Evolutionary conservation across 2,797 vertebrate species (phyloP).

Genomic region (Tamandua tetradactyla): DNA sequence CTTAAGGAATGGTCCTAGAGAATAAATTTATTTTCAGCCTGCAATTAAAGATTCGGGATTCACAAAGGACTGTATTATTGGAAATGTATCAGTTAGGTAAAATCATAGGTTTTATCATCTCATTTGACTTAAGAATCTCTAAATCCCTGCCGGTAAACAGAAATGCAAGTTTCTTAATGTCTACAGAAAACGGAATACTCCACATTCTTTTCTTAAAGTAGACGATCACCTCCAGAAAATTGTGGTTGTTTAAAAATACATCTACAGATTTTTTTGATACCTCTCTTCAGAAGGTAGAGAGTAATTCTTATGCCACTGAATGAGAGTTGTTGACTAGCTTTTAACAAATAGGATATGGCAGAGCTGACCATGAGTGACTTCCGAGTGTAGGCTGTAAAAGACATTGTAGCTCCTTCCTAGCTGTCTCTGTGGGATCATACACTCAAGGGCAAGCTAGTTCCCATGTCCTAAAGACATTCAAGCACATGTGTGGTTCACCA

Average conservation of each 20-base stretch:
- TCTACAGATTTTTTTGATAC: neutral
- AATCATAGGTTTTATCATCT: neutral
- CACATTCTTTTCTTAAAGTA: neutral
- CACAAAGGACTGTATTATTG: neutral
- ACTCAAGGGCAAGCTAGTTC: neutral
- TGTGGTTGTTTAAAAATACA: neutral
- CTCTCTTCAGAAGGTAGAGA: neutral
- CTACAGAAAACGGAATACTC: neutral
- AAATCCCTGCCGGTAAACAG: neutral
- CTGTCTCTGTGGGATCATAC: neutral
- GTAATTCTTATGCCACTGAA: neutral
- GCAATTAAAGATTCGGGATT: constrained; percentile 8
- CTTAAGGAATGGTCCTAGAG: neutral
- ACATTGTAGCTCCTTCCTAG: neutral
- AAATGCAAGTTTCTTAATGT: neutral
- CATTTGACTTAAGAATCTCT: constrained; percentile 17
- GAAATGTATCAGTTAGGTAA: neutral
- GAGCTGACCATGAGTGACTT: neutral
- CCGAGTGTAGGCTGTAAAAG: neutral
- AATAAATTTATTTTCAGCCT: neutral
- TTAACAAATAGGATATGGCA: neutral
- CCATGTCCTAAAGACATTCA: neutral
- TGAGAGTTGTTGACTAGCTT: neutral
- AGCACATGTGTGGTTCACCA: neutral
- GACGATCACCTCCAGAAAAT: neutral